These are phyloP conservation scores for Nyctereutes procyonoides DNA, from an alignment of 2,113 vertebrate species.

Conservation along the genomic window DNA sequence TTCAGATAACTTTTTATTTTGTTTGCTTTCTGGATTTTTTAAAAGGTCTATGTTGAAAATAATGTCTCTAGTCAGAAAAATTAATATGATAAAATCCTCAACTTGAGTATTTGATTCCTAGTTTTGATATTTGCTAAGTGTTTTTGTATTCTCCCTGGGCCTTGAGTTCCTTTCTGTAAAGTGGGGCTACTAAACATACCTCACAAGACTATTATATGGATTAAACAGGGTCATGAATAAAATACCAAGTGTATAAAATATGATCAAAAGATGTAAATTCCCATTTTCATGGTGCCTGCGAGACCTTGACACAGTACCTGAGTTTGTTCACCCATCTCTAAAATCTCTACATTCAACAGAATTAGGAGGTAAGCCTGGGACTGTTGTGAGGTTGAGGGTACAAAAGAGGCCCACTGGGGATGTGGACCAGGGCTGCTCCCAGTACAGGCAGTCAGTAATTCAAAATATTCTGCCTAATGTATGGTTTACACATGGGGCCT, in stretches of 20 bases:
- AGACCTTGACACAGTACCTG: background rate
- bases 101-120: background rate
- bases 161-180: background rate
- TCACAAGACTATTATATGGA: background rate
- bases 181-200: background rate
- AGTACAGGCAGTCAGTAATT: background rate
- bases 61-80: background rate
- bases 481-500: background rate
- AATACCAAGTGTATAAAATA: background rate
- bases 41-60: background rate
- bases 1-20: background rate
- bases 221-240: conserved; percentile 2
- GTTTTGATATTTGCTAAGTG: background rate
- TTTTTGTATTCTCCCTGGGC: background rate
- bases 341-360: background rate
- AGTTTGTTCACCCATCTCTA: background rate
- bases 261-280: background rate
- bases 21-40: background rate
- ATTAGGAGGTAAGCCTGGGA: background rate
- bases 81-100: background rate
- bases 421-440: background rate
- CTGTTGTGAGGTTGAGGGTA: background rate
- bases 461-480: background rate
- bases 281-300: background rate
- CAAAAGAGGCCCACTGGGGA: background rate